phyloP scores from a whole-genome alignment of 2,888 invertebrate species.

The Erpobdella octoculata region DNA sequence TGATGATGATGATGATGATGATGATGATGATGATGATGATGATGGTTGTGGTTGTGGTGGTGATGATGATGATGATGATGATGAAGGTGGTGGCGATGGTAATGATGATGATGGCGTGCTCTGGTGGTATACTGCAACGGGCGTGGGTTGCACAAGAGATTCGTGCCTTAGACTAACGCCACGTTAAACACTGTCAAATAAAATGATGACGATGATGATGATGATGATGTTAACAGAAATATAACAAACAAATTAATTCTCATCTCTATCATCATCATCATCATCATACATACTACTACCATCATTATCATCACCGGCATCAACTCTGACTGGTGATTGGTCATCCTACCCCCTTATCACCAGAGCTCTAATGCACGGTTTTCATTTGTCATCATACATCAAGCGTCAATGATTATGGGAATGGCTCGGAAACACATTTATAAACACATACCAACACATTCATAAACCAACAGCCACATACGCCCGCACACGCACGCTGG shows the following conservation, averaged over 20 bases:
- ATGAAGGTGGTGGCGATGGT: slow-evolving; percentile 8
- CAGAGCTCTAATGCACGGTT: too few relatives aligned
- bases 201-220: background rate
- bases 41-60: background rate
- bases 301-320: slow-evolving; percentile 11
- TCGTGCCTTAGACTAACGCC: slow-evolving; percentile 11
- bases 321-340: too few relatives aligned
- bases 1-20: slow-evolving; percentile 12
- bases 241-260: background rate
- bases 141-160: background rate
- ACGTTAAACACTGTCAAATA: too few relatives aligned
- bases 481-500: too few relatives aligned
- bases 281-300: background rate
- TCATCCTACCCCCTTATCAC: too few relatives aligned
- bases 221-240: background rate
- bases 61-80: slow-evolving; percentile 19
- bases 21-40: background rate
- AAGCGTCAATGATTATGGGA: too few relatives aligned
- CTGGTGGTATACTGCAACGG: background rate
- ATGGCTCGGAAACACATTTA: too few relatives aligned
- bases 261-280: slow-evolving; percentile 6
- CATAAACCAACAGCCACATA: too few relatives aligned
- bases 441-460: too few relatives aligned
- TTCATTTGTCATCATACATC: too few relatives aligned
- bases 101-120: background rate